These are phyloP conservation scores for Ophion slaviceki DNA, from an alignment of 2,888 invertebrate genomes.

Conservation along the genomic window DNA sequence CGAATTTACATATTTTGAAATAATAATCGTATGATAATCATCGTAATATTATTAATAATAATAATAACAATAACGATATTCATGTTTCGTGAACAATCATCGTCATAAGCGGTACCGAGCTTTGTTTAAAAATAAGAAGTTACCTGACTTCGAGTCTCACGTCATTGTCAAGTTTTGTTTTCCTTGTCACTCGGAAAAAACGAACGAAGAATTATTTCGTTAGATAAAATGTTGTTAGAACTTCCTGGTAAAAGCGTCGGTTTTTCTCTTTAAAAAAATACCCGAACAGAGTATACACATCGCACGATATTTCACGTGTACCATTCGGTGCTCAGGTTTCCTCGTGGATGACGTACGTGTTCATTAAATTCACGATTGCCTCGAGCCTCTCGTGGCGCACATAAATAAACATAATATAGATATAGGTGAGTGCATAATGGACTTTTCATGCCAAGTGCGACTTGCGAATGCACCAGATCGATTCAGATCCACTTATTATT, in stretches of 20 bases:
- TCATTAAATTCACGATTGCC: conserved; percentile 41
- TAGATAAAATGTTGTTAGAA: conserved; percentile 1
- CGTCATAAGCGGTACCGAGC: too few species aligned
- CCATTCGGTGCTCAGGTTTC: conserved; percentile 20
- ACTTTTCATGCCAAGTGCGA: background rate
- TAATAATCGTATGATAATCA: too few species aligned
- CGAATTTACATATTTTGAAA: too few species aligned
- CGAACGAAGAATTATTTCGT: conserved; percentile 7
- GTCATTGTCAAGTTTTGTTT: background rate
- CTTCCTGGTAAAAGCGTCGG: background rate
- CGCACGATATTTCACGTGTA: background rate
- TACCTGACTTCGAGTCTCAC: background rate
- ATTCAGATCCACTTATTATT: background rate
- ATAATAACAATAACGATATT: background rate
- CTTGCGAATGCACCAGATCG: background rate
- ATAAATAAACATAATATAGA: conserved; percentile 20
- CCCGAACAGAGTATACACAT: background rate
- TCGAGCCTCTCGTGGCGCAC: background rate
- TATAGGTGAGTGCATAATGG: background rate
- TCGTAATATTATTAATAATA: background rate
- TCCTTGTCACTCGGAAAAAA: background rate
- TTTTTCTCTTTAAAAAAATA: conserved; percentile 2
- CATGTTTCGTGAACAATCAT: background rate
- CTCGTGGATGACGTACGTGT: conserved; percentile 11
- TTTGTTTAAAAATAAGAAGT: background rate